Evolutionary conservation across 2,888 invertebrate species (phyloP).

Genomic region (Argyresthia goedartella): DNA sequence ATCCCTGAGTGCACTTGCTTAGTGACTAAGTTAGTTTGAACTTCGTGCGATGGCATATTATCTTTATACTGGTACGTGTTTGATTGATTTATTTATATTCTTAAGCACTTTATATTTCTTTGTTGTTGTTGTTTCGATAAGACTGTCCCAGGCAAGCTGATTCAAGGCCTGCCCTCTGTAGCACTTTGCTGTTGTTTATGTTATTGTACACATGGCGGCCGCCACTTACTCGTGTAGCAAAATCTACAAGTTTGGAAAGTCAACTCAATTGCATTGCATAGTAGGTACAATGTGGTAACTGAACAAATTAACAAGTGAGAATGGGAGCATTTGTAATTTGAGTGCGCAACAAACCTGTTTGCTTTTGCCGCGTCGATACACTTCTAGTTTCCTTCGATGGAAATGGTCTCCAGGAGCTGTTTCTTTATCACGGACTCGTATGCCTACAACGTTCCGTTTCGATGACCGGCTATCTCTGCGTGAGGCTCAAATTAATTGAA

Average conservation of each 20-base stretch:
- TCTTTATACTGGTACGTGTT: conserved; percentile 58
- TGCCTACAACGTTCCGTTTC: too few relatives aligned
- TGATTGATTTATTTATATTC: conserved; percentile 17
- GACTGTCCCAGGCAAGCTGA: conserved; percentile 18
- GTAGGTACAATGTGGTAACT: not conserved
- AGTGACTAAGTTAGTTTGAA: not conserved
- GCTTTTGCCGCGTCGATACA: conserved; percentile 20
- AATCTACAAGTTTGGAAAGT: conserved; percentile 3
- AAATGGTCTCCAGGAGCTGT: not conserved
- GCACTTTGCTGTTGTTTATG: conserved; percentile 20
- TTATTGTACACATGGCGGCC: not conserved
- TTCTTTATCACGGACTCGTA: not conserved
- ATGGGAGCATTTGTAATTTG: conserved; percentile 24
- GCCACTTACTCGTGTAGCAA: conserved; percentile 4
- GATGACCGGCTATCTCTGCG: too few relatives aligned
- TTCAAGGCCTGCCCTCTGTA: conserved; percentile 46
- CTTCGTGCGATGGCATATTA: conserved; percentile 53
- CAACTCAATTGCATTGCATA: not conserved
- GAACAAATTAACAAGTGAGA: conserved; percentile 16
- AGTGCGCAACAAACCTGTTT: conserved; percentile 43
- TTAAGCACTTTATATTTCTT: conserved; percentile 16
- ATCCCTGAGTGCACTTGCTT: conserved; percentile 16
- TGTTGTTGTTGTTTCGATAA: conserved; percentile 33
- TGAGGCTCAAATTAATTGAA: too few relatives aligned
- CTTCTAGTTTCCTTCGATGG: conserved; percentile 1